These are phyloP conservation scores for Synanceia verrucosa DNA, from an alignment of 2,797 vertebrate genomes.

Conservation along the genomic window DNA sequence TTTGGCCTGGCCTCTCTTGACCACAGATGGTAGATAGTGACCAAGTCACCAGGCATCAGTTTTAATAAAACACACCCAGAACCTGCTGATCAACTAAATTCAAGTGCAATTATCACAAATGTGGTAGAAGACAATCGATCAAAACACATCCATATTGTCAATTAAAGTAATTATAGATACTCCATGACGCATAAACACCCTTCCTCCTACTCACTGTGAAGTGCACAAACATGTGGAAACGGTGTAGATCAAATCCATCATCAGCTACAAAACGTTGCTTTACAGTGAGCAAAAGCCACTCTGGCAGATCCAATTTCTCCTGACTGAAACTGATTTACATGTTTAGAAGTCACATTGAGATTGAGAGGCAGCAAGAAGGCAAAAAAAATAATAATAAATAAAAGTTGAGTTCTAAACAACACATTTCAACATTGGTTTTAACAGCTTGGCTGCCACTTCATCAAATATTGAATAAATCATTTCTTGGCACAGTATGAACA, in stretches of 20 bases:
- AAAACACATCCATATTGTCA: slow-evolving; percentile 18
- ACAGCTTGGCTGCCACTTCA: slow-evolving; percentile 81
- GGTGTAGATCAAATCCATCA: slow-evolving; percentile 68
- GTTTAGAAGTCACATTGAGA: slow-evolving; percentile 67
- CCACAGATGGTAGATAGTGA: slow-evolving; percentile 43
- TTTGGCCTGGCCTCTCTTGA: slow-evolving; percentile 57
- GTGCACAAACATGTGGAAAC: slow-evolving; percentile 48
- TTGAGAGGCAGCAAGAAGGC: slow-evolving; percentile 58
- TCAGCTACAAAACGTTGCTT: slow-evolving; percentile 62
- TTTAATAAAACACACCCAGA: slow-evolving; percentile 9
- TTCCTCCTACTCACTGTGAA: slow-evolving; percentile 47
- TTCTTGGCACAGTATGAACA: slow-evolving; percentile 76
- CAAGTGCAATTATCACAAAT: not conserved
- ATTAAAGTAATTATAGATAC: slow-evolving; percentile 43
- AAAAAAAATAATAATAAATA: slow-evolving; percentile 34
- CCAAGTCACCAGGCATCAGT: slow-evolving; percentile 9
- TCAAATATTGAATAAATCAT: slow-evolving; percentile 83
- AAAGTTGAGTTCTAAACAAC: slow-evolving; percentile 68
- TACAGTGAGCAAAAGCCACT: slow-evolving; percentile 68
- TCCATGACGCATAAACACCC: slow-evolving; percentile 39
- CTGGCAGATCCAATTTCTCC: slow-evolving; percentile 74
- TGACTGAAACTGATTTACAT: slow-evolving; percentile 75
- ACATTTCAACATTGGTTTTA: slow-evolving; percentile 75
- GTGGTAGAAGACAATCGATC: slow-evolving; percentile 9
- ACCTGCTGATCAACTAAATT: not conserved